phyloP scores from a whole-genome alignment of 2,113 vertebrate species.

The Empidonax traillii region DNA sequence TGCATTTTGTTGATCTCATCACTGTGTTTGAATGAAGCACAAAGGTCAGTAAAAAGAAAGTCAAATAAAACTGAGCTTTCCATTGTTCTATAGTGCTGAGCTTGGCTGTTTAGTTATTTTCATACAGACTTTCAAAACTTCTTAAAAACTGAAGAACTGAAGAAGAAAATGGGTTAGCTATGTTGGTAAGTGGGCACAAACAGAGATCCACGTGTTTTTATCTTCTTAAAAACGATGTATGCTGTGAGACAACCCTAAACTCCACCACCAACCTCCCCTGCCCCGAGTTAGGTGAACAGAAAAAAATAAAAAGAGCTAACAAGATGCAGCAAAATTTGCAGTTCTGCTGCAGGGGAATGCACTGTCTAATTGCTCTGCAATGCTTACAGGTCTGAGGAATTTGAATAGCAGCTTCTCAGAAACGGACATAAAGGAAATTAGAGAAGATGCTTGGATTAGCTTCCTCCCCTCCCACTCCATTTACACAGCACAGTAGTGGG shows the following conservation, averaged over 20 bases:
- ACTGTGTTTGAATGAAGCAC: not conserved
- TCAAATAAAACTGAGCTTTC: not conserved
- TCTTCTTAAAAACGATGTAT: not conserved
- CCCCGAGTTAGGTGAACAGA: not conserved
- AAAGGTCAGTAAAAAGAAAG: not conserved
- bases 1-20: not conserved
- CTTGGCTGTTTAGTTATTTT: not conserved
- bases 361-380: slow-evolving; percentile 4
- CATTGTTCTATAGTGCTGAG: not conserved
- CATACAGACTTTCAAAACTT: not conserved
- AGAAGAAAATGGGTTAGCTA: not conserved
- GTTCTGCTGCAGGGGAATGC: not conserved
- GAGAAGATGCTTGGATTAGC: not conserved
- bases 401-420: not conserved
- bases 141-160: not conserved
- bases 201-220: not conserved
- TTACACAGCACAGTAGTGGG: not conserved
- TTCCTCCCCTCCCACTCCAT: not conserved
- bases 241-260: not conserved
- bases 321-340: not conserved
- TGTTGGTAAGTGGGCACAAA: not conserved
- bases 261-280: no score
- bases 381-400: not conserved
- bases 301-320: not conserved
- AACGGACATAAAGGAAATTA: not conserved